phyloP scores from a whole-genome alignment of 2,113 vertebrate species.

The Capra hircus region DNA sequence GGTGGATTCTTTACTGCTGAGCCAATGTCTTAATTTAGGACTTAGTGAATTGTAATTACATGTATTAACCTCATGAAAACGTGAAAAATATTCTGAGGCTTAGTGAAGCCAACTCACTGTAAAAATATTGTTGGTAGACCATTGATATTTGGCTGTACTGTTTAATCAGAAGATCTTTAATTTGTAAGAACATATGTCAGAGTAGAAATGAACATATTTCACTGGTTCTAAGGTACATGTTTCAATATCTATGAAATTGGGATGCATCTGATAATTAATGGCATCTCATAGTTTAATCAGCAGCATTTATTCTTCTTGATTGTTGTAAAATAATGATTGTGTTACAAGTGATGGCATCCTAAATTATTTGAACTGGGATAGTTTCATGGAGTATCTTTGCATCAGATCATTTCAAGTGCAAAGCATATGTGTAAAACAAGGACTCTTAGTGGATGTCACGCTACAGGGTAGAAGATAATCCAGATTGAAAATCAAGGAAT shows the following conservation, averaged over 20 bases:
- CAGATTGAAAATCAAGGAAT: neutral
- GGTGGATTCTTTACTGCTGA: neutral
- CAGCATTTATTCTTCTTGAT: neutral
- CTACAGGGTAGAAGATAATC: neutral
- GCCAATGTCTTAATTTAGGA: neutral
- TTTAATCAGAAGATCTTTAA: neutral
- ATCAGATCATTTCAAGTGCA: neutral
- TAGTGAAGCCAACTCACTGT: neutral
- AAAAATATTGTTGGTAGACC: neutral
- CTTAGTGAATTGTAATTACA: neutral
- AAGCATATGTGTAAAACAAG: neutral
- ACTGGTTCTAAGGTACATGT: neutral
- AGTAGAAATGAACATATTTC: neutral
- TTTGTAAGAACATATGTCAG: neutral
- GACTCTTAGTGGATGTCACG: neutral
- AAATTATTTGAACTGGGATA: neutral
- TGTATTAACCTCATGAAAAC: neutral
- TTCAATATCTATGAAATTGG: neutral
- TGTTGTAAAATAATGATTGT: neutral
- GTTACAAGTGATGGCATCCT: neutral
- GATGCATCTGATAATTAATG: neutral
- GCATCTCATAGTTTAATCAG: neutral
- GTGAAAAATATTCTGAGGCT: constrained; percentile 14
- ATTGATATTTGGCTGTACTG: neutral
- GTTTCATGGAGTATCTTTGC: neutral